Evolutionary conservation across 1,140 invertebrate species (phyloP), one percentile per base, ranked within the genome.

Genomic region (Caenorhabditis briggsae): DNA sequence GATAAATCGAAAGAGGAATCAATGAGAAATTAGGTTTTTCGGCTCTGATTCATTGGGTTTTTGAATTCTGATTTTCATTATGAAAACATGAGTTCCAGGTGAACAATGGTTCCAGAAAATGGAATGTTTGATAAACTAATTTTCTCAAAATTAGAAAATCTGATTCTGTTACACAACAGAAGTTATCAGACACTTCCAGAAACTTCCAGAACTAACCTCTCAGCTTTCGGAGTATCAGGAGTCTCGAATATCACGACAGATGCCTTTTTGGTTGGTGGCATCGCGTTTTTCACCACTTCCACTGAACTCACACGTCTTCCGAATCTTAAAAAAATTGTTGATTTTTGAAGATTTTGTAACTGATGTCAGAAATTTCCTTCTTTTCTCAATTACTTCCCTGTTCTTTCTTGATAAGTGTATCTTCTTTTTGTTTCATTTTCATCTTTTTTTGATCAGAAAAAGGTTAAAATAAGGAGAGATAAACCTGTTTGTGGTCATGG

Each of bases 261-360:
- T 11, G 61, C 61, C 59, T 85, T 85, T 33, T 85, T 85, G 14
- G 61, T 85, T 33, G 84, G 43, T n/a, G 84, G 84, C 33, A 65
- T 64, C 23, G 84, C 84, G 46, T 65, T 65, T 33, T 85, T 85
- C n/a, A 85, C 84, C 16, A 85, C 84, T 53, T 85, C 84, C 7
- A 85, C 84, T 12, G 84, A 85, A 70, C 61, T 74, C 46, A 85
- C 84, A 55, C 84, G 84, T 74, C 84, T 64, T 16, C 84, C 84
- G 43, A 85, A 70, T 70, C 84, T 78, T 25, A 5, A 78, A 46
- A 43, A 25, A 61, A 25, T 61, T 23, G 12, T 16, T 78, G 11
- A 18, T 41, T 23, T 78, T 78, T 50, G 11, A 53, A 78, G 41
- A 25, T 11, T 46, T 70, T 70, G 64, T 43, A 70, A 70, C 64